Conservation (phyloP, 2,888 invertebrate species). For the Blera fallax region DNA sequence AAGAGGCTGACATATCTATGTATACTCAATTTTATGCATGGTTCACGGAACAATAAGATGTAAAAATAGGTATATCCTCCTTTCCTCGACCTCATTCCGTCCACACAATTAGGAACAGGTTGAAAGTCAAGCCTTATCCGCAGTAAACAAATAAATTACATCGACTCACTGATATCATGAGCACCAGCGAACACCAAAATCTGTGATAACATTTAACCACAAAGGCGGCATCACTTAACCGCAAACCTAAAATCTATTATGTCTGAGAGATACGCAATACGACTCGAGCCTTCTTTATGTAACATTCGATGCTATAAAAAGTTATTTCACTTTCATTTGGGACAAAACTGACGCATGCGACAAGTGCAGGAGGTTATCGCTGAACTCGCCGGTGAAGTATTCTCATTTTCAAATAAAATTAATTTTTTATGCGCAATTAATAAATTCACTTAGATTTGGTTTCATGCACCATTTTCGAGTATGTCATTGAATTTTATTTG, state of each 20-base stretch:
- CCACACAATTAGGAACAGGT: background rate
- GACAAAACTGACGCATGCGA: constrained; percentile 5
- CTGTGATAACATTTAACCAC: background rate
- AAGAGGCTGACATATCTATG: no score
- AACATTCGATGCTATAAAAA: background rate
- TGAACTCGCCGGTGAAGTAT: background rate
- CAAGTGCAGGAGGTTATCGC: constrained; percentile 6
- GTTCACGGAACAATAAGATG: no score
- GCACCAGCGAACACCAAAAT: background rate
- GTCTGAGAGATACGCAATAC: background rate
- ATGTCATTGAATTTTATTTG: background rate
- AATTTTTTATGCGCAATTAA: background rate
- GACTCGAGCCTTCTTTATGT: background rate
- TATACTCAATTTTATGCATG: no score
- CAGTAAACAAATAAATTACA: background rate
- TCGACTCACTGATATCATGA: background rate
- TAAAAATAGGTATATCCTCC: no score
- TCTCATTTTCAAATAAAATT: background rate
- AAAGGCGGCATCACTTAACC: background rate
- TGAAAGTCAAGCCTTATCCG: background rate
- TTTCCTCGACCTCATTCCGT: background rate
- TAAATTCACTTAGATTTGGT: background rate
- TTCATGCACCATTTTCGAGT: background rate
- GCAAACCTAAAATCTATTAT: background rate
- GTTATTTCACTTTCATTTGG: background rate